Percentiles rank a stretch among this genome's conserved stretches.
These are phyloP conservation scores for Asobara japonica DNA, from an alignment of 1,140 invertebrate species.

Conservation along the genomic window DNA sequence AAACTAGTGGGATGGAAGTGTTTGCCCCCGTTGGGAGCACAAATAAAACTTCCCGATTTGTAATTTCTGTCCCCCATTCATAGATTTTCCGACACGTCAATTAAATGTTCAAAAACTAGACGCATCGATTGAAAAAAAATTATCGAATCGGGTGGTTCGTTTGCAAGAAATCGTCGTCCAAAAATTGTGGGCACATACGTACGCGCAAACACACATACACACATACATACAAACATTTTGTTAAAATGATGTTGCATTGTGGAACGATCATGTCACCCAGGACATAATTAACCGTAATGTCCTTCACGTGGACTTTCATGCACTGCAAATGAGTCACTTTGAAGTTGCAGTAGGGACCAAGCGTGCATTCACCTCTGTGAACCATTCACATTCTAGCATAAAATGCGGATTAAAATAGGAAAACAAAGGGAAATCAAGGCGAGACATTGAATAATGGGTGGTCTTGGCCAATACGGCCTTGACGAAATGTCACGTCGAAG, in stretches of 20 bases:
- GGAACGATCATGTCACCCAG: not conserved
- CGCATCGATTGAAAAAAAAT: no score
- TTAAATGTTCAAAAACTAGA: no score
- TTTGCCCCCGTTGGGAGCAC: no score
- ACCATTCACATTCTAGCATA: slow-evolving; percentile 1
- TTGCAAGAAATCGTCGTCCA: no score
- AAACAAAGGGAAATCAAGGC: not conserved
- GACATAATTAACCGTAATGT: not conserved
- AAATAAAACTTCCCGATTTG: no score
- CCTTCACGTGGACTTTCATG: slow-evolving; percentile 33
- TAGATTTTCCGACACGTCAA: no score
- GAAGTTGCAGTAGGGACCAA: slow-evolving; percentile 33
- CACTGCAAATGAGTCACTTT: slow-evolving; percentile 43
- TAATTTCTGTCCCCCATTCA: no score
- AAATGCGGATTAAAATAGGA: not conserved
- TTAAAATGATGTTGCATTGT: not conserved
- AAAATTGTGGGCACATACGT: no score
- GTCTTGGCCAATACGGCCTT: not conserved
- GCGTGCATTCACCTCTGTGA: slow-evolving; percentile 11
- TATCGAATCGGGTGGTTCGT: no score
- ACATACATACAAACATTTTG: no score
- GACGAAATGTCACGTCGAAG: not conserved
- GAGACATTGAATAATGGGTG: not conserved
- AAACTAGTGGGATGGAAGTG: no score
- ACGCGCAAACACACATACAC: no score